Evolutionary conservation across 2,797 vertebrate species (phyloP).

Genomic region (Chaetophractus vellerosus): DNA sequence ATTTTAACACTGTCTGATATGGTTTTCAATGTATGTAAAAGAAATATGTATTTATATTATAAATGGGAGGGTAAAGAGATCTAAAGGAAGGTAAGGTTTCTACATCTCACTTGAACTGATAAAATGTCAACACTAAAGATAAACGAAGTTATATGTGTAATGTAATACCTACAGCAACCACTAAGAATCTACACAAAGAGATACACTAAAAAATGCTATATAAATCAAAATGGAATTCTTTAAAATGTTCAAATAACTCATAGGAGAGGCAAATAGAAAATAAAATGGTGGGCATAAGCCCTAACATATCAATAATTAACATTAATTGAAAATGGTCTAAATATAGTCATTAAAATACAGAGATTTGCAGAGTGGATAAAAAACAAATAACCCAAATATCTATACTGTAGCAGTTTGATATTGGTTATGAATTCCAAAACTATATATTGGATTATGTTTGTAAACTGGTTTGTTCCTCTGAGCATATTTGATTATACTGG

Average conservation of each 20-base stretch:
- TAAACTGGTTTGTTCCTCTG: no score
- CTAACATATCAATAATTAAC: neutral
- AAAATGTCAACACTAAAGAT: neutral
- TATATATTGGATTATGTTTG: no score
- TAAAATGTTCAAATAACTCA: neutral
- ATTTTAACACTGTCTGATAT: neutral
- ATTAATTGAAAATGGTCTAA: neutral
- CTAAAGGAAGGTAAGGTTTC: neutral
- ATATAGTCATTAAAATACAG: conserved; percentile 16
- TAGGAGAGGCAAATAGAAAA: neutral
- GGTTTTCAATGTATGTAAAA: neutral
- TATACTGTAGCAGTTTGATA: no score
- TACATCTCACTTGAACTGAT: neutral
- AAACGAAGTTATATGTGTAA: neutral
- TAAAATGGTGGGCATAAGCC: neutral
- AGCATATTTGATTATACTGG: no score
- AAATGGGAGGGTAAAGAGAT: neutral
- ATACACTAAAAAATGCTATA: neutral
- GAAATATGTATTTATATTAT: neutral
- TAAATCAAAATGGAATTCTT: neutral
- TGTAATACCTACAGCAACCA: neutral
- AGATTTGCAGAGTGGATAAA: neutral
- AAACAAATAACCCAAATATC: neutral
- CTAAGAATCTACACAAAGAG: neutral
- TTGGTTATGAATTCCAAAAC: no score